These are phyloP conservation scores for Dioctria linearis DNA, from an alignment of 2,888 invertebrate species.

Conservation along the genomic window DNA sequence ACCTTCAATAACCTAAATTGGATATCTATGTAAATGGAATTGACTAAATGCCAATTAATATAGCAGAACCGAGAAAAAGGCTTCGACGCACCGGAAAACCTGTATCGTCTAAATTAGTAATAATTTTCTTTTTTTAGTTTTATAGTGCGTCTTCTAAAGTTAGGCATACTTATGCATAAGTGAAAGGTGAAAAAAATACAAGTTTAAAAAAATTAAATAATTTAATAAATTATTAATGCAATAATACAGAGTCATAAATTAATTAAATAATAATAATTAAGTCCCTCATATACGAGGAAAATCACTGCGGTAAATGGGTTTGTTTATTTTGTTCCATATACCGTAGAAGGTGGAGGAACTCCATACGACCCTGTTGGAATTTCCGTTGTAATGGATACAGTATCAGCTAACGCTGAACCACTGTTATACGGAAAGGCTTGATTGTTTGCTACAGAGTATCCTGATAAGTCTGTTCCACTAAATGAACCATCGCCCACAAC, in stretches of 20 bases:
- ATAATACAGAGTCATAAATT: constrained; percentile 33
- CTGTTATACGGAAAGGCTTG: constrained; percentile 1
- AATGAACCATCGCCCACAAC: constrained; percentile 22
- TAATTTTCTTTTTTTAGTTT: too few relatives aligned
- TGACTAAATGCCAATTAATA: too few relatives aligned
- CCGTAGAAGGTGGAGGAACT: constrained; percentile 25
- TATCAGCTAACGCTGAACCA: not conserved
- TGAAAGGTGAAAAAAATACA: too few relatives aligned
- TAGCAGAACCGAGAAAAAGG: too few relatives aligned
- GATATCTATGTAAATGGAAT: too few relatives aligned
- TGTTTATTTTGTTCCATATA: constrained; percentile 36
- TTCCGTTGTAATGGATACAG: constrained; percentile 26
- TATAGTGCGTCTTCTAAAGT: too few relatives aligned
- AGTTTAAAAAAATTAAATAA: not conserved
- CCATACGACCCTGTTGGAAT: constrained; percentile 9
- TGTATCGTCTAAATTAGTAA: too few relatives aligned
- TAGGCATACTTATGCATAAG: too few relatives aligned
- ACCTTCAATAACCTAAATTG: too few relatives aligned
- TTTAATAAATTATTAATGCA: constrained; percentile 18
- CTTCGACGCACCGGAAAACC: too few relatives aligned
- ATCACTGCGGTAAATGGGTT: not conserved
- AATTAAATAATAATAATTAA: constrained; percentile 36
- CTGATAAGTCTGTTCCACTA: constrained; percentile 59
- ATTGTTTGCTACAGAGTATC: constrained; percentile 74
- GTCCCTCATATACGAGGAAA: not conserved